Evolutionary conservation across 2,797 vertebrate species (phyloP), one percentile per base, ranked within the genome.

Genomic region (Karalla daura): DNA sequence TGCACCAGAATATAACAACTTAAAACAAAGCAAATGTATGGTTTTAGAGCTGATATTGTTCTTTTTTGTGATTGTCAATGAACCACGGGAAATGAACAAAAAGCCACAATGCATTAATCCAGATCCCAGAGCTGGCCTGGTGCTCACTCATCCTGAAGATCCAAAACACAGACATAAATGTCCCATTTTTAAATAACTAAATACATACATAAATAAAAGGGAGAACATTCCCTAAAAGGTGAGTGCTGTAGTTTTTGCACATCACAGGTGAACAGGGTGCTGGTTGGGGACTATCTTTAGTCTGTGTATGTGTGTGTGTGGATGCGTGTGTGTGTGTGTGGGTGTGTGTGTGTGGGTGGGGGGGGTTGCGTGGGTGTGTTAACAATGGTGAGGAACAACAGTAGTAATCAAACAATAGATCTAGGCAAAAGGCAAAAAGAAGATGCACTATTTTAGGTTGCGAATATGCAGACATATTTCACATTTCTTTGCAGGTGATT

Each of bases 281-380:
- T 61, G 58, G 5, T 32, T 30, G n/a, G 52, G 46, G 20, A 52
- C 23, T 66, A 47, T 64, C 59, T 81, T 64, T 21, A 56, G 39
- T n/a, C 15, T 14, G 27, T 32, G 44, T 23, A 55, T 21, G 30
- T 53, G 50, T 25, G 27, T 63, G 58, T 65, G 21, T 3, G 8
- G 27, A 37, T 12, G 3, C 40, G 14, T 28, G 15, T 39, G 13
- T 20, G 21, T 46, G 17, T n/a, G n/a, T n/a, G n/a, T n/a, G n/a
- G n/a, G n/a, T n/a, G n/a, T n/a, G n/a, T n/a, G n/a, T n/a, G n/a
- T n/a, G n/a, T n/a, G n/a, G n/a, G n/a, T n/a, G n/a, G n/a, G n/a
- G n/a, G n/a, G n/a, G n/a, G n/a, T n/a, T n/a, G n/a, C n/a, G n/a
- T n/a, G n/a, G n/a, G n/a, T 30, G 32, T 33, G n/a, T 36, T 3